Evolutionary conservation across 2,888 invertebrate species (phyloP), one percentile per base, ranked within the genome.

Genomic region (Strigamia crassipes): DNA sequence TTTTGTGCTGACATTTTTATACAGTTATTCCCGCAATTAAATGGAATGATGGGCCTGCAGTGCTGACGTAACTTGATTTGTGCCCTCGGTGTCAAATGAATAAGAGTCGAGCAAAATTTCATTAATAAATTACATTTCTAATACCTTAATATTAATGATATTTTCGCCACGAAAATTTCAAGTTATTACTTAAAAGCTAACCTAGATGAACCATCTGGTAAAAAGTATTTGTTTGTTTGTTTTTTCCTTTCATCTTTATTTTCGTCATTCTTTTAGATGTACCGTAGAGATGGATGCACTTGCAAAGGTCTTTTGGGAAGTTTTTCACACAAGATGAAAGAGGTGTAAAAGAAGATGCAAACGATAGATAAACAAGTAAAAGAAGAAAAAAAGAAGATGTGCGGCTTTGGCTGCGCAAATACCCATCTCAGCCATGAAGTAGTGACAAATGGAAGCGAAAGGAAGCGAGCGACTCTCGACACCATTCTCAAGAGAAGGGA

Each of bases 321-420:
- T 61, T 61, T 61, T 61, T 18, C 21, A 61, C 61, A 61, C 61
- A 9, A 61, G 61, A 61, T 61, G 61, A 12, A n/a, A 21, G 3
- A 61, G 61, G 61, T 61, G 61, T 61, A 61, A 61, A 61, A 61
- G 61, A 23, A 61, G 61, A 61, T 61, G 23, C 61, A 61, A 21
- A 23, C 61, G 15, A 61, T 61, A 61, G 61, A 61, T 23, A 23
- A 9, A 61, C 18, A 61, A 23, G n/a, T 18, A 61, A 42, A 15
- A 42, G 10, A 18, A 18, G 18, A 2, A 61, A 61, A 61, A 61
- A 61, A 18, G 61, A 61, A 2, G 18, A 61, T 61, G 61, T 61
- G 61, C 61, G 61, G 61, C 61, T 61, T 61, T 15, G 61, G 2
- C 34, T 34, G 34, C n/a, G 61, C 61, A 61, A 61, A 61, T 23